These are phyloP conservation scores for Pungitius pungitius DNA, from an alignment of 2,113 vertebrate genomes.

Conservation along the genomic window DNA sequence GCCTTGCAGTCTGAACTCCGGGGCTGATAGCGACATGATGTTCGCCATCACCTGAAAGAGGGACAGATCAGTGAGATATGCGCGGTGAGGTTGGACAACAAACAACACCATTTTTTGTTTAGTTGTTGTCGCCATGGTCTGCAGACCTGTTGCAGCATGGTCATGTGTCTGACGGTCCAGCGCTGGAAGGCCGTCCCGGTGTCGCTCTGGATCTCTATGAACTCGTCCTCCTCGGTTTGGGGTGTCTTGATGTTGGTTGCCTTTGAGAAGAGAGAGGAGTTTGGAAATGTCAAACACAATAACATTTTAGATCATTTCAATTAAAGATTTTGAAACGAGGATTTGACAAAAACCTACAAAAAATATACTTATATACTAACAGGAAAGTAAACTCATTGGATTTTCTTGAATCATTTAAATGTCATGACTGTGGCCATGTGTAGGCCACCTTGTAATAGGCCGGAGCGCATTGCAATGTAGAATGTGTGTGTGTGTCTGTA, in stretches of 20 bases:
- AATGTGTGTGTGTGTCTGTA: neutral
- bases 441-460: neutral
- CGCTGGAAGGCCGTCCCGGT: slow-evolving; percentile 97
- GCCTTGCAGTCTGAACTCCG: slow-evolving; percentile 90
- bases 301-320: neutral
- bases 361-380: too few species aligned
- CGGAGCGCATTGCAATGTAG: neutral
- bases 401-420: neutral
- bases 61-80: slow-evolving; percentile 4
- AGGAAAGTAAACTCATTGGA: neutral
- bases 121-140: neutral
- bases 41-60: slow-evolving; percentile 90
- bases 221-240: slow-evolving; percentile 92
- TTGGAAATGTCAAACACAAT: neutral
- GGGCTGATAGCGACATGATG: slow-evolving; percentile 87
- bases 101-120: neutral
- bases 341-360: neutral
- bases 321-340: neutral
- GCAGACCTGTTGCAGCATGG: slow-evolving; percentile 90
- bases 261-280: slow-evolving; percentile 67
- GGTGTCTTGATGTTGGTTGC: slow-evolving; percentile 94
- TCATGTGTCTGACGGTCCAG: slow-evolving; percentile 90
- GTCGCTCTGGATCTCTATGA: slow-evolving; percentile 98
- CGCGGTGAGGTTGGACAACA: neutral
- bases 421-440: neutral